Evolutionary conservation across 2,113 vertebrate species (phyloP).

Genomic region (Heteronetta atricapilla): DNA sequence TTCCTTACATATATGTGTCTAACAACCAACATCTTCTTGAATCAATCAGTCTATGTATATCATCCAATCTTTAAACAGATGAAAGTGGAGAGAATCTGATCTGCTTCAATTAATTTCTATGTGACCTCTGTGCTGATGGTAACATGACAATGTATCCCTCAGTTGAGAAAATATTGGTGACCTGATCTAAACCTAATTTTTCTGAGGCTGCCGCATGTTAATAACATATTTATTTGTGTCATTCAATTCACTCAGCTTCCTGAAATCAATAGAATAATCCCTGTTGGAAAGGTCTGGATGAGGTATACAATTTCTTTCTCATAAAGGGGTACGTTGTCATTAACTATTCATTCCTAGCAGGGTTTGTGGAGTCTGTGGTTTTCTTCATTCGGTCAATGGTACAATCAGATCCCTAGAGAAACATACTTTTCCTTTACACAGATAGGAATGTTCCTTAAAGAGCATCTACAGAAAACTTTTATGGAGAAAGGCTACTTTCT

Average conservation of each 20-base stretch:
- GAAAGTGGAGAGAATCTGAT: neutral
- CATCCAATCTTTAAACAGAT: neutral
- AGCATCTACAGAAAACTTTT: neutral
- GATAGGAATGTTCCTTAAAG: conserved; percentile 14
- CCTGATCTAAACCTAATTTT: neutral
- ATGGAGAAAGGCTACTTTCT: conserved; percentile 56
- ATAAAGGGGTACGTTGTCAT: neutral
- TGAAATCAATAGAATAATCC: conserved; percentile 47
- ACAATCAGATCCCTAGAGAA: neutral
- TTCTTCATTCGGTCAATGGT: neutral
- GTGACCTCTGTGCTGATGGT: neutral
- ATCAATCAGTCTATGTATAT: neutral
- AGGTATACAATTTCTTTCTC: neutral
- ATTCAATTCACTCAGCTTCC: conserved; percentile 31
- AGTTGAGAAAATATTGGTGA: neutral
- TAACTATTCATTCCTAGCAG: neutral
- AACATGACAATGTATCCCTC: neutral
- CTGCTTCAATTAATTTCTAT: neutral
- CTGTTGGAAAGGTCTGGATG: neutral
- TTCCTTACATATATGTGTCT: conserved; percentile 1
- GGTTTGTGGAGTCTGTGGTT: conserved; percentile 31
- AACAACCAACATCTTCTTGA: neutral
- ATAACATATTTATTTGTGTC: conserved; percentile 8
- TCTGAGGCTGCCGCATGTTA: neutral
- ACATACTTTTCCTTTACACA: conserved; percentile 53